Conservation (phyloP, 1,140 invertebrate genomes). For the Fragariocoptes setiger region DNA sequence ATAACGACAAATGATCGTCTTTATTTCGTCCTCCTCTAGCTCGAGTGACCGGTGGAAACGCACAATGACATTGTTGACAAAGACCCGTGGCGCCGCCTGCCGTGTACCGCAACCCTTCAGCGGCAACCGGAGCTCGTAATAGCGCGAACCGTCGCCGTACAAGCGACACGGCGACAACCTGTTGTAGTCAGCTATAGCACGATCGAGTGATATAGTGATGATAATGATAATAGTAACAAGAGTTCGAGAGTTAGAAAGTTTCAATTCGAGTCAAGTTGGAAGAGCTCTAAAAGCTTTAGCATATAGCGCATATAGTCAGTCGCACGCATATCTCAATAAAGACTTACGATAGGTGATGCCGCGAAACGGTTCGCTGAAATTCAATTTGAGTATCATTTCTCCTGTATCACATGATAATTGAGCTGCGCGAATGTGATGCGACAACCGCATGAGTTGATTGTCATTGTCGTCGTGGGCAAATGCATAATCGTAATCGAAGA, state of each 20-base stretch:
- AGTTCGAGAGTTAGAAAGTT: no score
- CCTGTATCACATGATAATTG: slow-evolving; percentile 57
- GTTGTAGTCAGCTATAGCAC: no score
- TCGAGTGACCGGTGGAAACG: no score
- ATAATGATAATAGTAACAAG: no score
- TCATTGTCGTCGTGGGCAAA: no score
- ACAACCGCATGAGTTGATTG: no score
- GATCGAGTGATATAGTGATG: no score
- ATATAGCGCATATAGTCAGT: no score
- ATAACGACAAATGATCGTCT: slow-evolving; percentile 65
- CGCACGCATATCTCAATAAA: slow-evolving; percentile 50
- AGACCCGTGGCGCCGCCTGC: slow-evolving; percentile 48
- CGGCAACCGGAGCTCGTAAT: slow-evolving; percentile 45
- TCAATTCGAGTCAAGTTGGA: no score
- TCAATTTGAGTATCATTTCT: slow-evolving; percentile 45
- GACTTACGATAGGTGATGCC: slow-evolving; percentile 54
- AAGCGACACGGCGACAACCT: no score
- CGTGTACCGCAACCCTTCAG: slow-evolving; percentile 60
- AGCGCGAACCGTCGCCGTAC: slow-evolving; percentile 37
- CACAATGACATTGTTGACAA: slow-evolving; percentile 70
- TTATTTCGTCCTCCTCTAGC: slow-evolving; percentile 70
- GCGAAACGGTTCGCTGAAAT: slow-evolving; percentile 63
- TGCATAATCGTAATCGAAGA: no score
- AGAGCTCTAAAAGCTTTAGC: no score
- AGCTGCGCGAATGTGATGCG: slow-evolving; percentile 31